Evolutionary conservation across 2,888 invertebrate genomes (phyloP).

Genomic region (Diplazon laetatorius): DNA sequence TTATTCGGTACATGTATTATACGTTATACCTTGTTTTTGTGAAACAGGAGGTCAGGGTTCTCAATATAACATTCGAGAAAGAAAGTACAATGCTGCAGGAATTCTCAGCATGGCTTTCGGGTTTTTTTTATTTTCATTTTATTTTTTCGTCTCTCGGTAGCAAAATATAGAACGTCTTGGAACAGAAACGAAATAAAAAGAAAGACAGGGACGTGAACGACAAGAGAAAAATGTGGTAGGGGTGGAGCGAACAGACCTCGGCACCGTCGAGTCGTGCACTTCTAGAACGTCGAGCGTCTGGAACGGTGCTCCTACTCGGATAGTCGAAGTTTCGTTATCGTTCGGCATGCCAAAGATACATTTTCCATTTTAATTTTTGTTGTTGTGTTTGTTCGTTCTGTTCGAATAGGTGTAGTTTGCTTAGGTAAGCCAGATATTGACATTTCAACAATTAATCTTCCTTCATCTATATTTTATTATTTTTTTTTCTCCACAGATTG

Average conservation of each 20-base stretch:
- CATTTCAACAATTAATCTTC: not conserved
- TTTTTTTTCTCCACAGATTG: slow-evolving; percentile 6
- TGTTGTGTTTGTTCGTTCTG: slow-evolving; percentile 1
- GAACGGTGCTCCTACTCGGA: slow-evolving; percentile 36
- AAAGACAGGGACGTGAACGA: slow-evolving; percentile 41
- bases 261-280: slow-evolving; percentile 51
- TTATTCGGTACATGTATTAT: not conserved
- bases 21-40: not conserved
- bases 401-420: not conserved
- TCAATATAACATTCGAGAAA: not conserved
- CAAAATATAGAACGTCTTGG: slow-evolving; percentile 54
- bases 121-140: slow-evolving; percentile 11
- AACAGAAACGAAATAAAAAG: slow-evolving; percentile 48
- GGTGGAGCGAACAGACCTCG: slow-evolving; percentile 57
- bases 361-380: not conserved
- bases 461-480: not conserved
- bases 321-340: slow-evolving; percentile 14
- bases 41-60: not conserved
- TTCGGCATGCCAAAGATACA: slow-evolving; percentile 8
- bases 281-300: slow-evolving; percentile 57
- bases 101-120: slow-evolving; percentile 1
- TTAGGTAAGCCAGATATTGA: slow-evolving; percentile 8
- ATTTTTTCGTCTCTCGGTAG: slow-evolving; percentile 35
- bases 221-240: slow-evolving; percentile 51
- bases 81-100: not conserved